Evolutionary conservation across 2,797 vertebrate genomes (phyloP).

Genomic region (Pipistrellus kuhlii): DNA sequence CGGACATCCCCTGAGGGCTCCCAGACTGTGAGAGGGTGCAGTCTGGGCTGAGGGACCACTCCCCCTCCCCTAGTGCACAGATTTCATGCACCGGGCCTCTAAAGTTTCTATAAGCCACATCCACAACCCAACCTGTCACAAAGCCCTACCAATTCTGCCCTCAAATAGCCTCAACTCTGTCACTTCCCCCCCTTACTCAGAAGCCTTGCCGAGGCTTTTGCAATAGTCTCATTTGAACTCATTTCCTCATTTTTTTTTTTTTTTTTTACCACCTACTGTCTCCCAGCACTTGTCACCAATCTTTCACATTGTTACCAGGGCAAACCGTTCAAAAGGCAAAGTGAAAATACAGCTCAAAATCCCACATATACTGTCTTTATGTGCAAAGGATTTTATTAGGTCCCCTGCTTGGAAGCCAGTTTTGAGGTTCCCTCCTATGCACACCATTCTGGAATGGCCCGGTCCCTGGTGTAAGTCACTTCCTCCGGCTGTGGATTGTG

Average conservation of each 20-base stretch:
- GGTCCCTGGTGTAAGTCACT: not conserved
- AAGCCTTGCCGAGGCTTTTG: not conserved
- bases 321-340: constrained; percentile 19
- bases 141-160: not conserved
- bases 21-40: no score
- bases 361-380: not conserved
- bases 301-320: not conserved
- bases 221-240: not conserved
- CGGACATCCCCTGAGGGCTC: no score
- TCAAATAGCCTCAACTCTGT: not conserved
- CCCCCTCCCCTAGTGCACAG: no score
- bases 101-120: not conserved
- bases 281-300: not conserved
- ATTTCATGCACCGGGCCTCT: no score
- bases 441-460: not conserved
- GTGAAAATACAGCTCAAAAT: not conserved
- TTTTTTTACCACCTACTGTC: not conserved
- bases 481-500: not conserved
- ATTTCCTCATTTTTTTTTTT: not conserved
- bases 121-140: not conserved
- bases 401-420: not conserved
- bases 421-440: not conserved
- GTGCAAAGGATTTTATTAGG: not conserved
- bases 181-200: not conserved
- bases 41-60: no score